Conservation (phyloP, 1,140 invertebrate species). For the Bombus soroeensis region DNA sequence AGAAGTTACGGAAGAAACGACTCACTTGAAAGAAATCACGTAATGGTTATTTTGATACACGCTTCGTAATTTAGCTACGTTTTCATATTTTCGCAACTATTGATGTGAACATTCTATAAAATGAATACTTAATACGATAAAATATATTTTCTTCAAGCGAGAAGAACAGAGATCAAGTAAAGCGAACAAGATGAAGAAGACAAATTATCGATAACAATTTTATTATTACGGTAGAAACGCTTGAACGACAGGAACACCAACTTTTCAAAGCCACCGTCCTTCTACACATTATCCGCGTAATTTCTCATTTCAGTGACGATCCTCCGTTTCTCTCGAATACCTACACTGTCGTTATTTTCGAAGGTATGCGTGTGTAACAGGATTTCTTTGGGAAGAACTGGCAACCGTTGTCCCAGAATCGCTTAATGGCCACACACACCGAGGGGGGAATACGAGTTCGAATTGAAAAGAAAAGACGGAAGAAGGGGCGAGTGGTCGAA, state of each 20-base stretch:
- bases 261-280: too few species aligned
- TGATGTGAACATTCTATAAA: too few species aligned
- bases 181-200: not conserved
- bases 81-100: not conserved
- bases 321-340: not conserved
- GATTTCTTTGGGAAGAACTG: not conserved
- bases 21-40: not conserved
- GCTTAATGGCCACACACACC: conserved; percentile 54
- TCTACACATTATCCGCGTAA: not conserved
- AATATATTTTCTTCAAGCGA: too few species aligned
- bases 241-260: too few species aligned
- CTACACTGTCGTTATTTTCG: not conserved
- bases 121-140: too few species aligned
- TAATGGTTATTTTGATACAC: not conserved
- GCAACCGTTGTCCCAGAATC: conserved; percentile 59
- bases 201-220: not conserved
- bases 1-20: not conserved
- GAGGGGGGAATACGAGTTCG: conserved; percentile 24
- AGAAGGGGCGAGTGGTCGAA: conserved; percentile 24
- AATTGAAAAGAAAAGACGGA: conserved; percentile 21
- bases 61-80: not conserved
- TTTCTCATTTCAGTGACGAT: not conserved
- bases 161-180: too few species aligned
- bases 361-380: not conserved
- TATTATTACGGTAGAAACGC: not conserved